phyloP scores from a whole-genome alignment of 2,797 vertebrate genomes.

The Pelobates cultripes region DNA sequence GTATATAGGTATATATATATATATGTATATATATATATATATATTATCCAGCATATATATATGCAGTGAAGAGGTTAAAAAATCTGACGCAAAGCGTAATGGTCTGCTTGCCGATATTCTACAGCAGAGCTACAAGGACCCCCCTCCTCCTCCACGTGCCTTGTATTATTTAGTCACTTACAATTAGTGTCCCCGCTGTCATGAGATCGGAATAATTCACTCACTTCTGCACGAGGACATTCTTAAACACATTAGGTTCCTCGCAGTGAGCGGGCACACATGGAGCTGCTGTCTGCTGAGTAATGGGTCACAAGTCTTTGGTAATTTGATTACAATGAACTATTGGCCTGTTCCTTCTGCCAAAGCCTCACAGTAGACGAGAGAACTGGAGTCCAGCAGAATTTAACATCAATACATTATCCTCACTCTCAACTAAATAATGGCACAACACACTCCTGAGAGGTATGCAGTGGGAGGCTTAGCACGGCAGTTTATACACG shows the following conservation, averaged over 20 bases:
- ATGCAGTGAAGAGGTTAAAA: too few relatives aligned
- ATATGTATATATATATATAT: too few relatives aligned
- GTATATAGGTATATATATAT: too few relatives aligned
- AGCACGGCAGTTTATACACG: too few relatives aligned
- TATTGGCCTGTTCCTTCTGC: not conserved
- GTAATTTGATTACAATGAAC: constrained; percentile 41
- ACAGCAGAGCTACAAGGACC: not conserved
- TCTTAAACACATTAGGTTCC: constrained; percentile 35
- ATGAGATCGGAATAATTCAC: constrained; percentile 35
- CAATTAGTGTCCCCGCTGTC: constrained; percentile 31
- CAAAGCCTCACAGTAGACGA: not conserved
- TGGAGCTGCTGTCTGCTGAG: constrained; percentile 3
- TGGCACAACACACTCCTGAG: not conserved
- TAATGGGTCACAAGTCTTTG: constrained; percentile 23
- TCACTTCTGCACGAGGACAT: constrained; percentile 25
- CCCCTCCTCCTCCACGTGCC: not conserved
- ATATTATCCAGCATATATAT: too few relatives aligned
- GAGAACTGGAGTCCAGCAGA: constrained; percentile 5
- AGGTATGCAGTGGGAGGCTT: too few relatives aligned
- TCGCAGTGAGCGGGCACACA: not conserved
- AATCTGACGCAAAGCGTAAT: too few relatives aligned
- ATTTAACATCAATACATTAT: constrained; percentile 35
- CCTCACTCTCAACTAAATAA: constrained; percentile 29
- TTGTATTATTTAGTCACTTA: constrained; percentile 32
- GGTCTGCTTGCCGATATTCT: too few relatives aligned